Conservation (phyloP, 2,888 invertebrate species). For the Drosophila rellima region DNA sequence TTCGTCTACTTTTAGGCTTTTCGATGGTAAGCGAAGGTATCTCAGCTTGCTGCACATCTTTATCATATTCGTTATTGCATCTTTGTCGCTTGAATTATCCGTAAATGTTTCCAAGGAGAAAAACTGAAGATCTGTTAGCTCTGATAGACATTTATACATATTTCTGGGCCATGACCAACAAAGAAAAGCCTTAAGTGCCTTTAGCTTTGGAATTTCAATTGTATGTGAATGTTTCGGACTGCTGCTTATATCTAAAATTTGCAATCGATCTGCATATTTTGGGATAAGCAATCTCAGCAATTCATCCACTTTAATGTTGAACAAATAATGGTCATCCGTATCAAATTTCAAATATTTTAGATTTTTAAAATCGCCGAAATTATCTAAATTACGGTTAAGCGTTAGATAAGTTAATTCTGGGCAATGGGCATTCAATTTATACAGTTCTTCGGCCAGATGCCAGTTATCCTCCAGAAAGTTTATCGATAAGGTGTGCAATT, state of each 20-base stretch:
- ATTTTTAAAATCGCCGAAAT: slow-evolving; percentile 15
- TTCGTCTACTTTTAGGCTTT: not conserved
- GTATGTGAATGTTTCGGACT: slow-evolving; percentile 3
- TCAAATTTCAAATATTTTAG: slow-evolving; percentile 33
- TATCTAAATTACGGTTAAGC: slow-evolving; percentile 1
- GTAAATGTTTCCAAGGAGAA: slow-evolving; percentile 12
- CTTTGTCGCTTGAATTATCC: not conserved
- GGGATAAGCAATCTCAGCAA: not conserved
- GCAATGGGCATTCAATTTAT: slow-evolving; percentile 12
- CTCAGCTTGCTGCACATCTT: slow-evolving; percentile 3
- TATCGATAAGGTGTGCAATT: slow-evolving; percentile 19
- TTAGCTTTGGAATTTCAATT: slow-evolving; percentile 7
- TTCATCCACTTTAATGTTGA: not conserved
- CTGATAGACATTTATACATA: not conserved
- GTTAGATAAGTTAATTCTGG: slow-evolving; percentile 35
- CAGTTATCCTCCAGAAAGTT: slow-evolving; percentile 6
- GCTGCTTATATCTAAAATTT: slow-evolving; percentile 19
- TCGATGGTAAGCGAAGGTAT: slow-evolving; percentile 31
- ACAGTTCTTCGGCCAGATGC: not conserved
- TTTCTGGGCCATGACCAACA: slow-evolving; percentile 17
- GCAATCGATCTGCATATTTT: slow-evolving; percentile 30
- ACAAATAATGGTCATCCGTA: not conserved
- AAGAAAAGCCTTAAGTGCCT: slow-evolving; percentile 19
- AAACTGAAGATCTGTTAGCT: slow-evolving; percentile 18
- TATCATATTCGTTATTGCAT: slow-evolving; percentile 2